phyloP scores from a whole-genome alignment of 2,888 invertebrate genomes.

The Dorcus parallelipipedus region DNA sequence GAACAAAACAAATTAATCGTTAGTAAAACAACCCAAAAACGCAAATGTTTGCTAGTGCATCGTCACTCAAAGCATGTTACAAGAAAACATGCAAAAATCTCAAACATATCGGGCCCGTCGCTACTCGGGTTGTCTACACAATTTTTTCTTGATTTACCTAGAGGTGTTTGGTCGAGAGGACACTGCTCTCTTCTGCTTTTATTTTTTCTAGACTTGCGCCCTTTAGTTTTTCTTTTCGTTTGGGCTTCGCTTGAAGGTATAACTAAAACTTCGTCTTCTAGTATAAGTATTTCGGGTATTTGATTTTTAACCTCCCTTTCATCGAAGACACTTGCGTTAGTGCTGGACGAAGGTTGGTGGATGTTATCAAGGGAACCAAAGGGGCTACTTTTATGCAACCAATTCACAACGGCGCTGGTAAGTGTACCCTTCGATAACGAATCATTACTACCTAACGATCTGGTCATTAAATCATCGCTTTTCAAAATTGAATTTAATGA shows the following conservation, averaged over 20 bases:
- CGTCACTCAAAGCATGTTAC: constrained; percentile 21
- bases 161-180: constrained; percentile 29
- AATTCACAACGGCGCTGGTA: constrained; percentile 44
- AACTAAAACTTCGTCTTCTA: constrained; percentile 27
- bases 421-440: constrained; percentile 39
- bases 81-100: constrained; percentile 33
- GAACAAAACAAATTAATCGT: constrained; percentile 25
- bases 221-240: constrained; percentile 3
- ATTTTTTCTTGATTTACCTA: constrained; percentile 31
- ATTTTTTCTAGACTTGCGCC: constrained; percentile 12
- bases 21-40: constrained; percentile 30
- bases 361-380: constrained; percentile 37
- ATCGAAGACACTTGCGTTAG: constrained; percentile 16
- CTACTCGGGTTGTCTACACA: constrained; percentile 18
- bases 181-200: constrained; percentile 28
- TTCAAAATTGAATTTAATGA: constrained; percentile 34
- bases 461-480: constrained; percentile 29
- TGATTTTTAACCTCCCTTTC: constrained; percentile 26
- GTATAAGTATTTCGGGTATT: constrained; percentile 36
- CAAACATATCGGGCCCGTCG: constrained; percentile 47
- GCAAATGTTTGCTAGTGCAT: constrained; percentile 26
- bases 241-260: constrained; percentile 10
- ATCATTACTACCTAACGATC: constrained; percentile 39
- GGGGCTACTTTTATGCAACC: constrained; percentile 42
- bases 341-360: constrained; percentile 9